Conservation (phyloP, 2,113 vertebrate species). For the Hipposideros armiger region DNA sequence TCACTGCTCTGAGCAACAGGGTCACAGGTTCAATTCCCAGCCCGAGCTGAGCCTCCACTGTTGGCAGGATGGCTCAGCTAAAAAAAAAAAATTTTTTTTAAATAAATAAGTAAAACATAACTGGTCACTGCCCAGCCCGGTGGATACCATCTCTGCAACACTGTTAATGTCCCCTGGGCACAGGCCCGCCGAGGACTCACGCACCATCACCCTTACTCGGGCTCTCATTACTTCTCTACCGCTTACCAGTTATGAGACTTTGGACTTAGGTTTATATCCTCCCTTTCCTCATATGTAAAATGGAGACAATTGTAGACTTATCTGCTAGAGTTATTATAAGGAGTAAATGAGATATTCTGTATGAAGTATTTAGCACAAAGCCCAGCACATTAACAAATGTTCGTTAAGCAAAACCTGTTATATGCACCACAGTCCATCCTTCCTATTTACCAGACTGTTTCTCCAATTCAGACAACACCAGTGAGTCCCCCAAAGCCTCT, state of each 20-base stretch:
- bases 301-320: not conserved
- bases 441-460: not conserved
- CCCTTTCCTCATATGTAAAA: not conserved
- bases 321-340: not conserved
- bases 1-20: too few species aligned
- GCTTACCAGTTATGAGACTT: not conserved
- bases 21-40: too few species aligned
- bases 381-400: not conserved
- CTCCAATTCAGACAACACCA: not conserved
- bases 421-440: not conserved
- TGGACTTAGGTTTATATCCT: not conserved
- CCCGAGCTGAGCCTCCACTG: not conserved
- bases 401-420: not conserved
- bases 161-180: too few species aligned
- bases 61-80: too few species aligned
- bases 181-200: not conserved
- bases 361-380: not conserved
- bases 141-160: not conserved
- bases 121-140: not conserved
- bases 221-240: not conserved
- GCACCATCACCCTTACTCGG: not conserved
- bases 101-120: not conserved
- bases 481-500: not conserved
- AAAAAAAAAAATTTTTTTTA: too few species aligned
- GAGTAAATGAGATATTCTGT: not conserved